Conservation (phyloP, 2,113 vertebrate genomes). For the Istiophorus platypterus region DNA sequence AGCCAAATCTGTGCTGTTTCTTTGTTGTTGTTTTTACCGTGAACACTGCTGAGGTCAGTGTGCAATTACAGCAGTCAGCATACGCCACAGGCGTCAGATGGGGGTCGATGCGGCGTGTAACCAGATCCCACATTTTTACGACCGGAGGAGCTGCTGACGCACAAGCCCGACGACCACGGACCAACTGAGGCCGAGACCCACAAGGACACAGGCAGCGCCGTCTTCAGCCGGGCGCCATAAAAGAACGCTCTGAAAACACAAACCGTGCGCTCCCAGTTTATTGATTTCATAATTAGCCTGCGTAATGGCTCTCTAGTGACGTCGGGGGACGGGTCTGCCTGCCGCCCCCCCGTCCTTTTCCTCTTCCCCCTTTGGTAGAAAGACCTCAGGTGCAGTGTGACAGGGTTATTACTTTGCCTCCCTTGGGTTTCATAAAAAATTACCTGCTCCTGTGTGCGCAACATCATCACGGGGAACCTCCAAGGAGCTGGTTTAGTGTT, state of each 20-base stretch:
- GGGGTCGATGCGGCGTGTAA: conserved; percentile 28
- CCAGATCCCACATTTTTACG: conserved; percentile 10
- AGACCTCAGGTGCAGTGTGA: conserved; percentile 34
- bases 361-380: not conserved
- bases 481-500: not conserved
- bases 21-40: too few relatives aligned
- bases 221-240: conserved; percentile 27
- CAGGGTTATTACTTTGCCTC: conserved; percentile 25
- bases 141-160: conserved; percentile 38
- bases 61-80: conserved; percentile 17
- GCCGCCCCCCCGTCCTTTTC: not conserved
- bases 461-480: not conserved
- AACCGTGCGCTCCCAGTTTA: conserved; percentile 53
- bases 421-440: conserved; percentile 11
- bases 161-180: conserved; percentile 24
- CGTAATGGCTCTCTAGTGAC: conserved; percentile 56
- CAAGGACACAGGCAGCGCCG: conserved; percentile 21
- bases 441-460: not conserved
- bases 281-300: conserved; percentile 73
- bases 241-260: conserved; percentile 42
- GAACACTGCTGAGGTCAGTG: conserved; percentile 11
- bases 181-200: conserved; percentile 27
- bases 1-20: conserved; percentile 8
- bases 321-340: conserved; percentile 27
- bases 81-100: conserved; percentile 19